Evolutionary conservation across 2,797 vertebrate species (phyloP).

Genomic region (Muscicapa comitata): DNA sequence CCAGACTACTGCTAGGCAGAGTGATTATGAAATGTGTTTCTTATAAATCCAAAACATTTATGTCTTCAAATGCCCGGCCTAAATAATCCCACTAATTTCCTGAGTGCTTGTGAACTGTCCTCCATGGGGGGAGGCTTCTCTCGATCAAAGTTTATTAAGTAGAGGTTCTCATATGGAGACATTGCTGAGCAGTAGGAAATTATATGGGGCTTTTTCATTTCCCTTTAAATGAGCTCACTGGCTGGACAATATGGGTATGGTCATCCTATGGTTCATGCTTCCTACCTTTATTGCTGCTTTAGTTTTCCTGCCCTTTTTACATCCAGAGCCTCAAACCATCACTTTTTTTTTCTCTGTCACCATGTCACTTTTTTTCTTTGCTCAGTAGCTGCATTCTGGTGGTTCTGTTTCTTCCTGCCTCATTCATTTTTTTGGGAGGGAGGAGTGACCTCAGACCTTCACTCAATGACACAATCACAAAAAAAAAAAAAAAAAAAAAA

Average conservation of each 20-base stretch:
- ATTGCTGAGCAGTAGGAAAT: constrained; percentile 52
- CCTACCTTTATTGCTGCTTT: not conserved
- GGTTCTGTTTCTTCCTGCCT: not conserved
- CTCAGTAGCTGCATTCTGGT: not conserved
- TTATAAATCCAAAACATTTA: constrained; percentile 62
- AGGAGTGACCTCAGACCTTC: not conserved
- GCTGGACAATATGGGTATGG: constrained; percentile 11
- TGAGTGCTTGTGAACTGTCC: constrained; percentile 52
- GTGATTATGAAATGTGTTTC: constrained; percentile 69
- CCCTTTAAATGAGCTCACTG: constrained; percentile 42
- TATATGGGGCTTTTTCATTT: constrained; percentile 56
- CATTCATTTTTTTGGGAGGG: not conserved
- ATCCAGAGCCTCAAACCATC: not conserved
- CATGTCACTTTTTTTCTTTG: not conserved
- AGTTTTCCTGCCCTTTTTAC: not conserved
- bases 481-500: not conserved
- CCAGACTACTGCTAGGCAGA: constrained; percentile 41
- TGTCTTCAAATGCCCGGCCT: constrained; percentile 50
- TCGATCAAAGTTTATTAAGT: constrained; percentile 58
- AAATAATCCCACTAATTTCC: constrained; percentile 72
- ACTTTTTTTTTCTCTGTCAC: not conserved
- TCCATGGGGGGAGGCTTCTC: constrained; percentile 33
- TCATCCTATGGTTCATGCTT: constrained; percentile 14
- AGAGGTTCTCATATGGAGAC: constrained; percentile 55
- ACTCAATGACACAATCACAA: not conserved